Conservation (phyloP, 2,113 vertebrate genomes). For the Piaya cayana region DNA sequence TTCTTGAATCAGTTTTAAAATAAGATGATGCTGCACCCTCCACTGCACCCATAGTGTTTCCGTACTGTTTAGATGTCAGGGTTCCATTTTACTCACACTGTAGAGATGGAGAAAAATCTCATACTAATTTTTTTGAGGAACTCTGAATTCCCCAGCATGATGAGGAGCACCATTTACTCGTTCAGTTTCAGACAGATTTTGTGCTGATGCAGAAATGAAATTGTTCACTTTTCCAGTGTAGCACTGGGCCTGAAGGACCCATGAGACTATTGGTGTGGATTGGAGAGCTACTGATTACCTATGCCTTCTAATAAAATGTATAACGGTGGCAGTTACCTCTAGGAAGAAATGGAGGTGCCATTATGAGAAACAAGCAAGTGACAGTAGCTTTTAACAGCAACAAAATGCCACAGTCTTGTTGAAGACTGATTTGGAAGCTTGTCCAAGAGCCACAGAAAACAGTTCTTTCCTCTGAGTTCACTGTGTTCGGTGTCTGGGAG, state of each 20-base stretch:
- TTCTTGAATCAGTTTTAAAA: not conserved
- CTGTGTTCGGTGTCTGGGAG: slow-evolving; percentile 22
- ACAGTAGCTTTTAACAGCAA: slow-evolving; percentile 1
- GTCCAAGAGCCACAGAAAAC: slow-evolving; percentile 5
- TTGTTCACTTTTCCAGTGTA: not conserved
- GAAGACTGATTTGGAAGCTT: not conserved
- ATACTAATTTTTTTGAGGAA: not conserved
- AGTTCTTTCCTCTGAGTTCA: slow-evolving; percentile 8
- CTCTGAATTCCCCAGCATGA: not conserved
- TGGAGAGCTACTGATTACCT: not conserved
- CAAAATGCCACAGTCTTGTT: not conserved
- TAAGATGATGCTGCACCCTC: not conserved
- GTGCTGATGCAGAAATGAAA: not conserved
- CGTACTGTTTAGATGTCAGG: not conserved
- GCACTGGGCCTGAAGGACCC: not conserved
- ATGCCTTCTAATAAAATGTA: not conserved
- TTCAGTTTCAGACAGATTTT: not conserved
- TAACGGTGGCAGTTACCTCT: not conserved
- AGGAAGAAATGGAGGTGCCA: not conserved
- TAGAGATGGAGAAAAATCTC: not conserved
- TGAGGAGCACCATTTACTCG: not conserved
- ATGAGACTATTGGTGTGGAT: not conserved
- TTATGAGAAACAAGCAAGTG: not conserved
- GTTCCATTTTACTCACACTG: not conserved
- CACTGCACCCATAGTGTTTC: not conserved